Evolutionary conservation across 1,140 invertebrate genomes (phyloP).

Genomic region (Plodia interpunctella): DNA sequence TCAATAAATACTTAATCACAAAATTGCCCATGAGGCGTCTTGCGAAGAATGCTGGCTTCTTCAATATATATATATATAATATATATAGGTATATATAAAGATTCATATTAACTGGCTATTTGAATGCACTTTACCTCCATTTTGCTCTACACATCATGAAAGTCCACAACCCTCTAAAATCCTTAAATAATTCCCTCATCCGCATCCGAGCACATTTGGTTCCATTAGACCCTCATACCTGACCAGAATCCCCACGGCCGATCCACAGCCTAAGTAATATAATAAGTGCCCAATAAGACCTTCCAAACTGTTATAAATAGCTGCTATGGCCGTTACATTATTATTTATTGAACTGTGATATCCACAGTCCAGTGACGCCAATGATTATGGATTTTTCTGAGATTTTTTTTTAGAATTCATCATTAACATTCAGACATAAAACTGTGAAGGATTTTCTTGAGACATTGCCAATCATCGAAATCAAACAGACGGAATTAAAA

Average conservation of each 20-base stretch:
- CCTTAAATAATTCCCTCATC: background rate
- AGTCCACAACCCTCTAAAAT: background rate
- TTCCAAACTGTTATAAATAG: conserved; percentile 22
- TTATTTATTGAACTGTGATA: conserved; percentile 28
- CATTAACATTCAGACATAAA: no score
- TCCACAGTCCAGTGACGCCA: background rate
- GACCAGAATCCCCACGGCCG: conserved; percentile 6
- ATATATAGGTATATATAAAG: no score
- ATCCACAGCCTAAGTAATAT: conserved; percentile 4
- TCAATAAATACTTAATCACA: no score
- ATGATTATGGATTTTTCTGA: background rate
- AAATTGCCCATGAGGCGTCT: no score
- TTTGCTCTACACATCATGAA: background rate
- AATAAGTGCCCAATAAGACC: conserved; percentile 14
- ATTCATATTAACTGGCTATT: no score
- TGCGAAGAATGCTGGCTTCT: no score
- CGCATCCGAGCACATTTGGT: background rate
- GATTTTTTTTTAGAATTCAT: background rate
- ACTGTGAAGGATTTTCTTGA: no score
- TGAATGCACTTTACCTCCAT: background rate
- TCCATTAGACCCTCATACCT: conserved; percentile 11
- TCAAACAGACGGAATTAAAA: no score
- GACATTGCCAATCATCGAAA: no score
- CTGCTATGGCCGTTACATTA: conserved; percentile 18
- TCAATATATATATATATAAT: no score